Base-by-base conservation (phyloP, 2,113 vertebrate genomes). In the Atherinomorus stipes region DNA sequence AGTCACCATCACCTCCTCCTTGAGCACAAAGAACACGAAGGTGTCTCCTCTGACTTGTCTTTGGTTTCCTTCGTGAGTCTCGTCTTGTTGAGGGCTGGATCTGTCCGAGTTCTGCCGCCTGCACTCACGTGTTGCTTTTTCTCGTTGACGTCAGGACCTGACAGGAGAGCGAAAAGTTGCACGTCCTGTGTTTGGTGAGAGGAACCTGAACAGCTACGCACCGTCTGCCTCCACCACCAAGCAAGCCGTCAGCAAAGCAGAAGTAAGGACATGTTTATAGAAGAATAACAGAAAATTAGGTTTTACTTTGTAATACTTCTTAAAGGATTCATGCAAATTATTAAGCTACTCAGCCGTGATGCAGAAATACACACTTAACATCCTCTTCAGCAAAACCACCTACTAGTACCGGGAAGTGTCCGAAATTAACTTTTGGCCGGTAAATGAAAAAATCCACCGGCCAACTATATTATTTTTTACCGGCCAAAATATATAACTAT, bases 141-240 rank as follows among this genome's bases (percentile, higher is more conserved):
- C 88, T 86, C 87, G 88, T 86, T 88, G 92, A 59, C 80, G 93
- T 28, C 56, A 99, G 98, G 97, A 96, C 75, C 92, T 94, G 76
- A 81, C 89, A 83, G 88, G 81, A 71, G 92, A 93, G 56, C 87
- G 84, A 77, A 95, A 94, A 88, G 84, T 86, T 74, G 93, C 92
- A 49, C 94, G 97, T 65, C 97, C 96, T 63, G 96, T 99, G 88
- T 99, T 99, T 80, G 96, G 97, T 87, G 97, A 98, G 93, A 96
- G 94, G 92, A 97, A 95, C 94, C 94, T 98, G 88, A 99, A 99
- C 91, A 95, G 93, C 84, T 93, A 94, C 78, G 87, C 92, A 62
- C 86, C 88, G 61, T 88, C 92, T 84, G 88, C 94, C 64, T 93
- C 87, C 66, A 75, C 90, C 22, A 86, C 89, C 4, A 90, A 87